These are phyloP conservation scores for Marmota monax DNA, from an alignment of 2,113 vertebrate genomes.

Conservation along the genomic window DNA sequence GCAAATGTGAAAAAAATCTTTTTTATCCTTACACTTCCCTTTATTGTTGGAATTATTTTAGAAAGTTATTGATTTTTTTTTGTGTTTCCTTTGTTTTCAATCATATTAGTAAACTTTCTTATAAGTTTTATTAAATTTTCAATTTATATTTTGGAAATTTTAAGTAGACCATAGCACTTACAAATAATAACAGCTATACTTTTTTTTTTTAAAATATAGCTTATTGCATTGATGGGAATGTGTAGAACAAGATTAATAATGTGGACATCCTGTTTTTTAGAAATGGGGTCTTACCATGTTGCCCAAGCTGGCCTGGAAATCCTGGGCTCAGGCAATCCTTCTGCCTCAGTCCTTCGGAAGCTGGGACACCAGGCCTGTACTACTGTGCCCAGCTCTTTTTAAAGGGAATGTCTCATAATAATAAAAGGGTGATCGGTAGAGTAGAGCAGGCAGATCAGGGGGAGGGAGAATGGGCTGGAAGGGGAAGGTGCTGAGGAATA, in stretches of 20 bases:
- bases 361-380: too few relatives aligned
- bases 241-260: background rate
- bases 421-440: too few relatives aligned
- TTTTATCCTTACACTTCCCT: background rate
- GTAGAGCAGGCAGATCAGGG: too few relatives aligned
- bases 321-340: background rate
- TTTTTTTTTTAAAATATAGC: background rate
- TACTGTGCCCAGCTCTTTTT: background rate
- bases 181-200: background rate
- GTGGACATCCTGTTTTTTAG: background rate
- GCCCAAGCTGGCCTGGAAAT: background rate
- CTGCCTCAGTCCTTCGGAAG: background rate
- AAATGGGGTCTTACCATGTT: background rate
- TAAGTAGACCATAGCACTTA: background rate
- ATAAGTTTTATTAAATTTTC: constrained; percentile 17
- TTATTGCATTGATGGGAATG: background rate
- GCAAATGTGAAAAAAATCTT: constrained; percentile 8
- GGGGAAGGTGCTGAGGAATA: too few relatives aligned
- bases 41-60: constrained; percentile 1
- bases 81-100: constrained; percentile 27
- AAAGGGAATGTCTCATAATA: background rate
- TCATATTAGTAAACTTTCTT: background rate
- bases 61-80: background rate
- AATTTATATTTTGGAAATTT: background rate
- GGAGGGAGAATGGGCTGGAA: too few relatives aligned